A percentile compares a stretch with the other conserved stretches of the same genome.
phyloP scores from a whole-genome alignment of 2,888 invertebrate genomes.

The Spisula solida region DNA sequence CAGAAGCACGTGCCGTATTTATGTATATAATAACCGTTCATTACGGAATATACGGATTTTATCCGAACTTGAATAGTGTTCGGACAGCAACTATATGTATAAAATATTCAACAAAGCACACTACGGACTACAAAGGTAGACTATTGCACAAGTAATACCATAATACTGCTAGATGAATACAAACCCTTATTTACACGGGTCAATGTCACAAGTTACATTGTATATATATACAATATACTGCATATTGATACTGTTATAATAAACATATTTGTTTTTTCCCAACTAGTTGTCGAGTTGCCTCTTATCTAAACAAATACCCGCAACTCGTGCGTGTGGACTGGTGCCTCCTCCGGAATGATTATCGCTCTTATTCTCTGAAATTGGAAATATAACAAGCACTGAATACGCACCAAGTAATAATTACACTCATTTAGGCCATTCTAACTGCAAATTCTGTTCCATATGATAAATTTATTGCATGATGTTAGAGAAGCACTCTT shows the following conservation, averaged over 20 bases:
- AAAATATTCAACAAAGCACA: background rate
- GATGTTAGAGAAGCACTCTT: too few relatives aligned
- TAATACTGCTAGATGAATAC: background rate
- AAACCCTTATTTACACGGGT: constrained; percentile 16
- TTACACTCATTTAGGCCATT: too few relatives aligned
- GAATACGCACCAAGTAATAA: too few relatives aligned
- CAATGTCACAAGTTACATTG: background rate
- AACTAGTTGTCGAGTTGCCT: background rate
- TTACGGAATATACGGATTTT: background rate
- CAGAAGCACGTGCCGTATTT: background rate
- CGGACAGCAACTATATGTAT: background rate
- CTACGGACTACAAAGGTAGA: background rate
- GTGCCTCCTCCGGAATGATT: constrained; percentile 81
- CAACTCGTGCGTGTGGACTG: constrained; percentile 75
- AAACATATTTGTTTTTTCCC: background rate
- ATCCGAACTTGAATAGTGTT: constrained; percentile 1
- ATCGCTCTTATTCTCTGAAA: constrained; percentile 80
- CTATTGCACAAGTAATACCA: background rate
- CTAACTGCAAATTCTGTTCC: too few relatives aligned
- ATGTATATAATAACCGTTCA: background rate
- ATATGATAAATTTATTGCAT: too few relatives aligned
- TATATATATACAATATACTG: background rate
- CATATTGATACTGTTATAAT: background rate
- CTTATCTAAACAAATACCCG: constrained; percentile 65
- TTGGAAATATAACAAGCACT: background rate